phyloP scores from a whole-genome alignment of 23 tunicate genomes.

The Styela clava region DNA sequence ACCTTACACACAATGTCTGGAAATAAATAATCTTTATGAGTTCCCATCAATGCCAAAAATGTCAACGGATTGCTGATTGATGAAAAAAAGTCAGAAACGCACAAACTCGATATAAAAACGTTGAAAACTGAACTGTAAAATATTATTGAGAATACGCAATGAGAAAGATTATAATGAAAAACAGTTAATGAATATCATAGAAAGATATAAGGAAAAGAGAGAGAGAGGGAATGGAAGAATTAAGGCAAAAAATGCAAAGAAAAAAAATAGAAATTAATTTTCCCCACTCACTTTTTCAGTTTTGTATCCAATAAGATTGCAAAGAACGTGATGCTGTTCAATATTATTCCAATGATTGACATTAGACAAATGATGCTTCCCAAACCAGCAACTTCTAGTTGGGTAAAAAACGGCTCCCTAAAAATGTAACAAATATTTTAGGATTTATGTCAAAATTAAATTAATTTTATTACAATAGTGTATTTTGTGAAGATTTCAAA shows the following conservation, averaged over 20 bases:
- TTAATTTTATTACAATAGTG: no score
- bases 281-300: not conserved
- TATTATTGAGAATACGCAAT: no score
- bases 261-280: no score
- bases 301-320: not conserved
- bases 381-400: not conserved
- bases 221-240: no score
- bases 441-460: not conserved
- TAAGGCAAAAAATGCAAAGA: no score
- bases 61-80: slow-evolving; percentile 7
- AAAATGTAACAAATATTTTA: not conserved
- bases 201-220: no score
- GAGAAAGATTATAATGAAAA: no score
- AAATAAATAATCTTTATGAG: not conserved
- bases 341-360: not conserved
- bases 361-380: not conserved
- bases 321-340: not conserved
- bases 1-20: slow-evolving; percentile 11
- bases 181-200: no score
- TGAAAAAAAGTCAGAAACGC: not conserved
- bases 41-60: not conserved
- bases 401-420: not conserved
- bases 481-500: no score
- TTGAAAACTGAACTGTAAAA: not conserved
- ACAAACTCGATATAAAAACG: slow-evolving; percentile 1